Evolutionary conservation across 2,113 vertebrate species (phyloP).

Genomic region (Peromyscus maniculatus): DNA sequence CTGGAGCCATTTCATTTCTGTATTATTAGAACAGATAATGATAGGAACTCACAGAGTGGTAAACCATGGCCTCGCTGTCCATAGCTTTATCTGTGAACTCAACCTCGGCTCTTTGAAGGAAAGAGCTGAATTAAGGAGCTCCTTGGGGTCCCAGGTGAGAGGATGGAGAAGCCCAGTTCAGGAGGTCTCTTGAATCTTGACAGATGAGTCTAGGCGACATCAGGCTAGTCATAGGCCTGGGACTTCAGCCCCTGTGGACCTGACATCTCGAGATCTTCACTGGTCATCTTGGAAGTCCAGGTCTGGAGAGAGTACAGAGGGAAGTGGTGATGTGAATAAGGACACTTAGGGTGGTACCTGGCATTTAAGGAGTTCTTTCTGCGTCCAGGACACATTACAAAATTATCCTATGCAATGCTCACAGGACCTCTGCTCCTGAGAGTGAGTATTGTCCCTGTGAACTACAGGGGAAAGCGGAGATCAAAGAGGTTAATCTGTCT

Average conservation of each 20-base stretch:
- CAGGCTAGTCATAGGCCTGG: background rate
- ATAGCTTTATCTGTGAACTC: background rate
- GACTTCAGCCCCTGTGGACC: background rate
- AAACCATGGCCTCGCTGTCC: background rate
- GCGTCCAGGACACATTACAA: background rate
- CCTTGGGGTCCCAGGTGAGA: background rate
- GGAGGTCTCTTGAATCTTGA: background rate
- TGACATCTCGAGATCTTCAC: background rate
- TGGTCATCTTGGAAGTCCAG: background rate
- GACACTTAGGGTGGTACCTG: background rate
- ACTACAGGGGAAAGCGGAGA: background rate
- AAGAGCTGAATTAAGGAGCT: background rate
- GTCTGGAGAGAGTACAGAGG: background rate
- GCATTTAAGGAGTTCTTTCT: background rate
- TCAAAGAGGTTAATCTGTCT: slow-evolving; percentile 30
- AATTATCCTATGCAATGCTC: background rate
- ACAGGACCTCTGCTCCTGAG: background rate
- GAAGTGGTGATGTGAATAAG: background rate
- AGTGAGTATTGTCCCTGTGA: background rate
- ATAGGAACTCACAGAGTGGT: background rate
- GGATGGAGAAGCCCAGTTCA: slow-evolving; percentile 11
- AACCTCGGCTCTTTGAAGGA: background rate
- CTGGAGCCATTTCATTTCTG: slow-evolving; percentile 28
- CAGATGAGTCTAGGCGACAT: background rate
- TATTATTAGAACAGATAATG: slow-evolving; percentile 13